phyloP scores from a whole-genome alignment of 2,797 vertebrate species.

The Galagoides demidoff region DNA sequence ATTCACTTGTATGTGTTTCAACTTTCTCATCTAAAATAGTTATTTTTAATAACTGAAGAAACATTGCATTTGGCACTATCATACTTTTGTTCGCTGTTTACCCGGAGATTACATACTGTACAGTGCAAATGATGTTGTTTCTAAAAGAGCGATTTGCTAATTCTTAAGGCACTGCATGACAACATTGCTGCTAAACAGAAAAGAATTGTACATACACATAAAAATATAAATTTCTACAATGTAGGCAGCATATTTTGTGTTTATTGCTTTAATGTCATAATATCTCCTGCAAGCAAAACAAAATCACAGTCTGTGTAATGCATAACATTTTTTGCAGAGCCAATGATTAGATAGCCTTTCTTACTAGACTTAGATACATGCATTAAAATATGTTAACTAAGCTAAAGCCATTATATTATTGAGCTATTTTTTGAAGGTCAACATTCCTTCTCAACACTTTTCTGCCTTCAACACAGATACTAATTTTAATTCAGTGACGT shows the following conservation, averaged over 20 bases:
- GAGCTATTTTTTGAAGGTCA: not conserved
- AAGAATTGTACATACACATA: not conserved
- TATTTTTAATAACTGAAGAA: conserved; percentile 8
- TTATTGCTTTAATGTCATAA: not conserved
- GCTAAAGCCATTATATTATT: conserved; percentile 47
- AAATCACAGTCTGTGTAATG: not conserved
- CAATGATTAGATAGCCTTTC: not conserved
- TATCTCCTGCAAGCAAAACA: not conserved
- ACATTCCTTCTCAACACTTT: conserved; percentile 57
- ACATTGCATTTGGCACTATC: not conserved
- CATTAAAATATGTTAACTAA: conserved; percentile 16
- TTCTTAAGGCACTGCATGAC: not conserved
- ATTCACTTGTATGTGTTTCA: not conserved
- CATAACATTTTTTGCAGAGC: not conserved
- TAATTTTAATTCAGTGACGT: conserved; percentile 69
- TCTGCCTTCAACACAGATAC: conserved; percentile 34
- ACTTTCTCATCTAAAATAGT: not conserved
- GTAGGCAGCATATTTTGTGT: not conserved
- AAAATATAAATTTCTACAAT: not conserved
- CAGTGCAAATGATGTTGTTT: not conserved
- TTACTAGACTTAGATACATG: not conserved
- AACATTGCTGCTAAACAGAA: not conserved
- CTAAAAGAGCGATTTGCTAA: conserved; percentile 14
- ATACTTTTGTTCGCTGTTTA: not conserved
- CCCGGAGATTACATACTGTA: not conserved